These are phyloP conservation scores for Allobates femoralis DNA, from an alignment of 2,797 vertebrate genomes.

Conservation along the genomic window DNA sequence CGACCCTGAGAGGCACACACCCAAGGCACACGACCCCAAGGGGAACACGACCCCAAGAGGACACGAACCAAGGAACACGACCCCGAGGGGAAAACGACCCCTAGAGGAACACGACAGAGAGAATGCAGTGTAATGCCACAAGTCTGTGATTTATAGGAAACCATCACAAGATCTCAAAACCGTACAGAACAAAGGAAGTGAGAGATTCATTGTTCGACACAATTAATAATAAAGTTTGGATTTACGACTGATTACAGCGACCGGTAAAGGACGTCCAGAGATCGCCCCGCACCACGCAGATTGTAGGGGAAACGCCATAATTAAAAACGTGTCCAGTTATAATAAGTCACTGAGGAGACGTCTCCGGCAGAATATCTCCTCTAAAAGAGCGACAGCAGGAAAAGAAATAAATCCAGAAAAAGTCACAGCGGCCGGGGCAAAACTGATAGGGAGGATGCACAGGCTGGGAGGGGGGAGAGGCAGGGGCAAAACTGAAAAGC, in stretches of 20 bases:
- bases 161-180: neutral
- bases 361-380: neutral
- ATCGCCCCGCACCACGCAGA: neutral
- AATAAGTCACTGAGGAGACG: slow-evolving; percentile 23
- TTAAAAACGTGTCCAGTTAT: slow-evolving; percentile 18
- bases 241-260: slow-evolving; percentile 52
- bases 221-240: slow-evolving; percentile 47
- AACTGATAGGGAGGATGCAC: too few relatives aligned
- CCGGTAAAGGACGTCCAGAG: slow-evolving; percentile 36
- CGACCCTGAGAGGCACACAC: neutral
- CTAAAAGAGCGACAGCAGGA: neutral
- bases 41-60: too few relatives aligned
- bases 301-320: slow-evolving; percentile 8
- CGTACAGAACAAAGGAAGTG: slow-evolving; percentile 43
- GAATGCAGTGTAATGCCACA: neutral
- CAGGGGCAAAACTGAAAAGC: too few relatives aligned
- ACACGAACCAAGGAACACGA: too few relatives aligned
- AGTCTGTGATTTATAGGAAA: neutral
- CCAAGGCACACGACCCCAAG: too few relatives aligned
- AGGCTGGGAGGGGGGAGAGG: too few relatives aligned
- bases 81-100: too few relatives aligned
- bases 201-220: slow-evolving; percentile 27
- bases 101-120: neutral
- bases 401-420: neutral
- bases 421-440: neutral